These are phyloP conservation scores for Proales similis DNA, from an alignment of 1,140 invertebrate genomes.

Conservation along the genomic window DNA sequence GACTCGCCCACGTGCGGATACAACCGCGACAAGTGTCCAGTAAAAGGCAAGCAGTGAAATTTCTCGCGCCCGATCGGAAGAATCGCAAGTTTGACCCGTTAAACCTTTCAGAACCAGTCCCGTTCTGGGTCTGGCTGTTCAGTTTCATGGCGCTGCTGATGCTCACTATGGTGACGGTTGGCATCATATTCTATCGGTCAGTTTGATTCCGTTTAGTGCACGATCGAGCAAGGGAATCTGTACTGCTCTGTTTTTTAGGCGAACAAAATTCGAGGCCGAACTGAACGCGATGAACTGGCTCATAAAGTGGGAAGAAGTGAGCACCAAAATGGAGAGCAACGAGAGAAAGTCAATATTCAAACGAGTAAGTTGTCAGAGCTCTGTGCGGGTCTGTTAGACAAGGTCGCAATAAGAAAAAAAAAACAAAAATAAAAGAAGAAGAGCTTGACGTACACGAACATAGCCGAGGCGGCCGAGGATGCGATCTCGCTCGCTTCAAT, in stretches of 20 bases:
- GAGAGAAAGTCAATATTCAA: no score
- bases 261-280: conserved; percentile 82
- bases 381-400: no score
- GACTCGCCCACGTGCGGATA: conserved; percentile 84
- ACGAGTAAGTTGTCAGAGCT: no score
- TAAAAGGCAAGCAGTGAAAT: conserved; percentile 51
- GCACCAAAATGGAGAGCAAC: conserved; percentile 1
- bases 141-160: conserved; percentile 72
- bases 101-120: conserved; percentile 61
- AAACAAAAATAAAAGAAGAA: conserved; percentile 6
- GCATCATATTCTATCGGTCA: conserved; percentile 62
- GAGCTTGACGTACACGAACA: not conserved
- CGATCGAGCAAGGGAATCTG: conserved; percentile 16
- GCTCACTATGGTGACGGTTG: conserved; percentile 65
- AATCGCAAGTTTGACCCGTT: not conserved
- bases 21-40: conserved; percentile 73
- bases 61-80: no score
- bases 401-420: no score
- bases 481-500: conserved; percentile 6
- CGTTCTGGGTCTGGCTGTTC: conserved; percentile 74
- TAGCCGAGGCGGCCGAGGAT: not conserved
- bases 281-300: conserved; percentile 92
- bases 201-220: not conserved
- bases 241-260: conserved; percentile 58
- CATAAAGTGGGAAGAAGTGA: conserved; percentile 68